Evolutionary conservation across 2,797 vertebrate genomes (phyloP).

Genomic region (Jordanella pulchra): DNA sequence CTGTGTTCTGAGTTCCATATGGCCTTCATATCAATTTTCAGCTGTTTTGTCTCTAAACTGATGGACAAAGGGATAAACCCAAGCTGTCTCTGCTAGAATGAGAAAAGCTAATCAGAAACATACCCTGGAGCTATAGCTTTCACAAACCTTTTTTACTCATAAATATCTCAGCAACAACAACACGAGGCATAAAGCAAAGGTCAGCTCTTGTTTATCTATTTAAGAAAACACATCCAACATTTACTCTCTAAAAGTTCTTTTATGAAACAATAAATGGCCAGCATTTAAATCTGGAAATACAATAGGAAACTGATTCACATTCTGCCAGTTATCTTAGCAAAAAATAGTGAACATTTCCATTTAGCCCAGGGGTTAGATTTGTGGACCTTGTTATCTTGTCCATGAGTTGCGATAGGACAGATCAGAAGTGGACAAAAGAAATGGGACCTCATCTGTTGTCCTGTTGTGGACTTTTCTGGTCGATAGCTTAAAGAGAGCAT

Average conservation of each 20-base stretch:
- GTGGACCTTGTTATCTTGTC: background rate
- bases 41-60: slow-evolving; percentile 44
- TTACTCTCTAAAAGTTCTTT: slow-evolving; percentile 32
- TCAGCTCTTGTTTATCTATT: slow-evolving; percentile 17
- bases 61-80: slow-evolving; percentile 48
- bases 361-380: background rate
- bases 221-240: slow-evolving; percentile 48
- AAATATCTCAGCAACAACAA: slow-evolving; percentile 1
- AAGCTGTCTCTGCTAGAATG: slow-evolving; percentile 28
- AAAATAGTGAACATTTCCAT: background rate
- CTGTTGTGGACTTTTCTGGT: background rate
- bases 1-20: slow-evolving; percentile 49
- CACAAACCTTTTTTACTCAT: background rate
- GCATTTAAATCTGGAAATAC: slow-evolving; percentile 45
- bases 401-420: background rate
- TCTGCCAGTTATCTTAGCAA: too few relatives aligned
- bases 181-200: background rate
- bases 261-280: slow-evolving; percentile 47
- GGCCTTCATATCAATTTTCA: slow-evolving; percentile 58
- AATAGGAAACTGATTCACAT: slow-evolving; percentile 31
- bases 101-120: slow-evolving; percentile 6
- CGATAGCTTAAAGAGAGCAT: background rate
- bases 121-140: slow-evolving; percentile 2
- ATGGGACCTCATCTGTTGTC: background rate
- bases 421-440: background rate